Base-by-base conservation (phyloP, 1,140 invertebrate genomes). In the Nephila pilipes region DNA sequence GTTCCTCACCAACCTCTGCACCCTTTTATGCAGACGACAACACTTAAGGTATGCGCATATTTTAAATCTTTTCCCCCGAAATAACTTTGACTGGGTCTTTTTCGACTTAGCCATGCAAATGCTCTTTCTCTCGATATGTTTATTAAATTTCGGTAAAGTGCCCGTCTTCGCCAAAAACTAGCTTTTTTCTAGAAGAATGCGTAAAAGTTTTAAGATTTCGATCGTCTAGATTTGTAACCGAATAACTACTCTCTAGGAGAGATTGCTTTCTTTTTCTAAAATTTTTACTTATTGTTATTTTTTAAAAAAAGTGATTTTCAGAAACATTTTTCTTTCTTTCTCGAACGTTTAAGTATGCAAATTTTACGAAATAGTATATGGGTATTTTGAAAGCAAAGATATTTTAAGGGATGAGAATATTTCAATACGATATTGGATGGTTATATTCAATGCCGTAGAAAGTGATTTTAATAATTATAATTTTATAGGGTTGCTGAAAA, bases 31-130 rank as follows among this genome's bases (percentile, higher is more conserved):
- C 46, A 57, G 12, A 20, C 18, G 65, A 79, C 54, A 20, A 85
- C n/a, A 20, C 54, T 79, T 60, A 83, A 91, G 46, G 22, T 91
- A 91, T 91, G 79, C 80, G 89, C 89, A 91, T 91, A 91, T 83
- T 91, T 91, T 91, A 91, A 91, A 85, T 91, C 89, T 60, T 65
- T 54, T 46, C 4, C 46, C 46, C 20, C 54, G 1, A 57, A 83
- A 91, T 57, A 58, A 91, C 32, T 58, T 91, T 60, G 12, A 6
- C 25, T 32, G n/a, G 18, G 5, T 79, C 54, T 91, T 83, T 36
- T 83, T n/a, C 54, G 18, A 58, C 38, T 58, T 63, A 46, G n/a
- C 22, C 79, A 83, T 91, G 79, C 29, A 81, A 91, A 81, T 83
- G 46, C 46, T 46, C 46, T 46, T 46, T 46, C 46, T 14, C 36